phyloP scores from a whole-genome alignment of 2,888 invertebrate species.

The Clostera curtula region DNA sequence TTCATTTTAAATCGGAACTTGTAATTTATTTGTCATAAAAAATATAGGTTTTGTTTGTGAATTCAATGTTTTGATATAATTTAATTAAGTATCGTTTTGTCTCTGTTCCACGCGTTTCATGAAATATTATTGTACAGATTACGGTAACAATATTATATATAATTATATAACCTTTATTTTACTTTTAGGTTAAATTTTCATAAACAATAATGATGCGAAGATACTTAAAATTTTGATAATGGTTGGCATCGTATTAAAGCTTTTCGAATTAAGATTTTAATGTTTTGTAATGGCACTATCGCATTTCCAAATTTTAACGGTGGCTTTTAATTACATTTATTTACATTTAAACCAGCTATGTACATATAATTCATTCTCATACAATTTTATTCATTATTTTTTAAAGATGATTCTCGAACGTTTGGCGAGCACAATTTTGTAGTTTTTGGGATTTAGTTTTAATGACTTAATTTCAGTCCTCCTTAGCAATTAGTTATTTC shows the following conservation, averaged over 20 bases:
- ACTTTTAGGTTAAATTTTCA: slow-evolving; percentile 15
- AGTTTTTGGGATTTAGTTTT: slow-evolving; percentile 11
- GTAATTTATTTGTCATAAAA: slow-evolving; percentile 3
- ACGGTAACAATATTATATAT: slow-evolving; percentile 27
- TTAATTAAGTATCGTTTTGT: slow-evolving; percentile 19
- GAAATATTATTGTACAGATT: slow-evolving; percentile 34
- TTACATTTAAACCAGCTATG: slow-evolving; percentile 7
- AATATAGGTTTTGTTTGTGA: slow-evolving; percentile 3
- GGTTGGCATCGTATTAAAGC: slow-evolving; percentile 9
- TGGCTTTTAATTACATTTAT: slow-evolving; percentile 12
- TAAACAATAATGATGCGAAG: slow-evolving; percentile 25
- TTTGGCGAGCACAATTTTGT: no score
- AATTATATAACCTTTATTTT: slow-evolving; percentile 26
- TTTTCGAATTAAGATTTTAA: slow-evolving; percentile 4
- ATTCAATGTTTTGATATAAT: neutral
- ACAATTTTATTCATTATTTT: no score
- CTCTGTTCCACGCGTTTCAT: slow-evolving; percentile 29
- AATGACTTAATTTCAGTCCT: slow-evolving; percentile 13
- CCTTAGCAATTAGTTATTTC: slow-evolving; percentile 29
- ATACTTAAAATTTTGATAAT: slow-evolving; percentile 29
- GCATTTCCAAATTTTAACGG: slow-evolving; percentile 8
- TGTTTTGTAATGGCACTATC: slow-evolving; percentile 3
- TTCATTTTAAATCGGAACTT: no score
- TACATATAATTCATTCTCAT: no score
- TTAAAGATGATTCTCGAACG: no score